Conservation (phyloP, 2,888 invertebrate genomes). For the Spodoptera littoralis region DNA sequence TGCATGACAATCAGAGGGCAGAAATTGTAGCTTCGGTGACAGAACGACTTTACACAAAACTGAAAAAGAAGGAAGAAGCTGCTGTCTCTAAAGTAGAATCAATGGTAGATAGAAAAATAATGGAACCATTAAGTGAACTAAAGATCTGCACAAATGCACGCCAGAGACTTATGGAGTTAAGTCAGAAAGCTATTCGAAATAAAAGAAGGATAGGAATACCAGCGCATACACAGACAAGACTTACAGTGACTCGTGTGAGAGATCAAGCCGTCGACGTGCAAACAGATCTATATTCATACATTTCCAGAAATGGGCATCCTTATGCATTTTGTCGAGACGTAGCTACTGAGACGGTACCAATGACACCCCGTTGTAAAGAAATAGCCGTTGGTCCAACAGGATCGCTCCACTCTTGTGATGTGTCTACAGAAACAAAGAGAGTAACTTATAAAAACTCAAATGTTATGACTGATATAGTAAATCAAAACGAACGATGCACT, state of each 20-base stretch:
- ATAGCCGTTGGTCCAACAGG: slow-evolving; percentile 79
- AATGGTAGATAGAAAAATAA: slow-evolving; percentile 78
- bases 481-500: slow-evolving; percentile 70
- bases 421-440: slow-evolving; percentile 74
- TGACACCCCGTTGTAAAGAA: slow-evolving; percentile 85
- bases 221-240: slow-evolving; percentile 89
- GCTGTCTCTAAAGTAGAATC: slow-evolving; percentile 78
- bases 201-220: slow-evolving; percentile 85
- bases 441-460: slow-evolving; percentile 74
- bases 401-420: slow-evolving; percentile 72
- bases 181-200: slow-evolving; percentile 88
- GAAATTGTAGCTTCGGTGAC: slow-evolving; percentile 93
- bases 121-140: slow-evolving; percentile 86
- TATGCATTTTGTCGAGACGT: slow-evolving; percentile 73
- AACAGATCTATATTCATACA: slow-evolving; percentile 83
- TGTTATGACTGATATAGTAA: slow-evolving; percentile 76
- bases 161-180: slow-evolving; percentile 88
- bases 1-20: slow-evolving; percentile 88
- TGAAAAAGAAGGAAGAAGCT: slow-evolving; percentile 87
- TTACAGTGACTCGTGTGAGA: slow-evolving; percentile 85
- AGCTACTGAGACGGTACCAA: slow-evolving; percentile 79
- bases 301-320: slow-evolving; percentile 70
- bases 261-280: slow-evolving; percentile 88
- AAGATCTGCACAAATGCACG: slow-evolving; percentile 89
- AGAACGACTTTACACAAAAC: slow-evolving; percentile 89